These are phyloP conservation scores for Phoxinus phoxinus DNA, from an alignment of 2,113 vertebrate genomes.

Conservation along the genomic window DNA sequence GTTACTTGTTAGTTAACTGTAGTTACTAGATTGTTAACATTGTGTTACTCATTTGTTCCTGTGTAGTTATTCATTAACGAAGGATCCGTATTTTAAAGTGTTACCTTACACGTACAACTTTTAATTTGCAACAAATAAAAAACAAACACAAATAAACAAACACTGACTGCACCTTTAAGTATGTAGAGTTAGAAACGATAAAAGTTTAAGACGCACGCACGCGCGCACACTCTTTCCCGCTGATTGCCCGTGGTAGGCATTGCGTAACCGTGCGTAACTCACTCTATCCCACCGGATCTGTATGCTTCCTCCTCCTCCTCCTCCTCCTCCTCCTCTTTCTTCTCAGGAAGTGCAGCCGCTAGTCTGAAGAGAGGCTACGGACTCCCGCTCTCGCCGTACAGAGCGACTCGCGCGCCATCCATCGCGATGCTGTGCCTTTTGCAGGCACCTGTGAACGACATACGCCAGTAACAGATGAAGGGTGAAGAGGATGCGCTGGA, in stretches of 20 bases:
- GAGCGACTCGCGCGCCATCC: slow-evolving; percentile 29
- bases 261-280: slow-evolving; percentile 80
- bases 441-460: slow-evolving; percentile 14
- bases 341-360: slow-evolving; percentile 46
- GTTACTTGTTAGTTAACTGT: too few relatives aligned
- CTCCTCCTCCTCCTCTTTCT: slow-evolving; percentile 63
- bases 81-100: too few relatives aligned
- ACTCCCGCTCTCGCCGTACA: slow-evolving; percentile 66
- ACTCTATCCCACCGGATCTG: slow-evolving; percentile 66
- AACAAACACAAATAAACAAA: too few relatives aligned
- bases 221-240: not conserved
- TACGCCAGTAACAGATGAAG: slow-evolving; percentile 31
- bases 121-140: too few relatives aligned
- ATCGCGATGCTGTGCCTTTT: slow-evolving; percentile 71
- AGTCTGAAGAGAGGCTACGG: slow-evolving; percentile 45
- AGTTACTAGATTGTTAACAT: too few relatives aligned
- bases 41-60: too few relatives aligned
- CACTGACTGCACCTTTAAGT: not conserved
- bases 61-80: too few relatives aligned
- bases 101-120: not conserved
- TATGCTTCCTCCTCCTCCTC: slow-evolving; percentile 69
- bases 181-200: not conserved
- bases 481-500: slow-evolving; percentile 62
- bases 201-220: not conserved
- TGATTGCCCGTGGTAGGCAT: slow-evolving; percentile 69